Evolutionary conservation across 2,888 invertebrate species (phyloP), one percentile per base, ranked within the genome.

Genomic region (Lasius platythorax): DNA sequence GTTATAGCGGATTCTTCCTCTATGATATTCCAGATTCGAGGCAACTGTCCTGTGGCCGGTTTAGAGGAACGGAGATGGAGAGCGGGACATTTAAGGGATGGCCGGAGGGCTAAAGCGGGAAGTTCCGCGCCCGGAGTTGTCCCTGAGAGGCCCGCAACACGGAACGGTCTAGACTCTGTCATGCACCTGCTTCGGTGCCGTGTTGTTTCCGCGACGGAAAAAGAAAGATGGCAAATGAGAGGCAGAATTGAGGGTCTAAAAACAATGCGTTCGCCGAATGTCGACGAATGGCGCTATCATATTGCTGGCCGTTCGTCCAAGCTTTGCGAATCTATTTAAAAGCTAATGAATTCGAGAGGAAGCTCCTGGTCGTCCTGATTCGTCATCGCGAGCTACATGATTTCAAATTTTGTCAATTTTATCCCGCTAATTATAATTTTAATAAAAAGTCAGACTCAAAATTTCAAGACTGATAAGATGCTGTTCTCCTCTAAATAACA

Each of bases 131-230:
- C 63, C 58, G 68, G 73, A 73, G 64, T 87, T 90, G 83, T 87
- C 87, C 73, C 82, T 81, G 85, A 83, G 50, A 50, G 74, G 50
- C 56, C 61, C 18, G 64, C 63, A 64, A 61, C 81, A 66, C 76
- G 72, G 58, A 75, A 74, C 85, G 43, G 61, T 81, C 79, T 63
- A 86, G 91, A 82, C 87, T 23, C 23, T 83, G 89, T 91, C 89
- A 84, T 58, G 83, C 90, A 90, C 83, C 91, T 90, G 90, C 88
- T 84, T 50, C 28, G 53, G 40, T 37, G 28, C 40, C 33, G 79
- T 78, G 73, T 72, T 74, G 74, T 81, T 81, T 81, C 66, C 63
- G 67, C 79, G 56, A 53, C 37, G 70, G 63, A 70, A 37, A 61
- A n/a, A 70, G n/a, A 56, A 61, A 79, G 43, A 4, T 28, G 11